Evolutionary conservation across 2,113 vertebrate species (phyloP), one percentile per base, ranked within the genome.

Genomic region (Epinephelus lanceolatus): DNA sequence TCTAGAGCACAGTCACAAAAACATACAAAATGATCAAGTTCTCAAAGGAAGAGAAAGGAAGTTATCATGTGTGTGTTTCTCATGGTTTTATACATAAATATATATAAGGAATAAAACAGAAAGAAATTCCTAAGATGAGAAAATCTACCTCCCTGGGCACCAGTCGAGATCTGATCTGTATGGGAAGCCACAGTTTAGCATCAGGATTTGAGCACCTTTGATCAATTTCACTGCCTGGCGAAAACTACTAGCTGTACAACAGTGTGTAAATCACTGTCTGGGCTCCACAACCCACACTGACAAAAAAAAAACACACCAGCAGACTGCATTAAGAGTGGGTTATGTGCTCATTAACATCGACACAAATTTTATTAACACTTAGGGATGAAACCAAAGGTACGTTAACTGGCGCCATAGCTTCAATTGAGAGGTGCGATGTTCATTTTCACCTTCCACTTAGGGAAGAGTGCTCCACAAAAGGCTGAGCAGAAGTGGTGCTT

Each of bases 401-500:
- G 74, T 85, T 80, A 77, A 82, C 75, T 65, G 71, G 67, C 80
- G 76, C 42, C 42, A 45, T 12, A 45, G 42, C 42, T 45, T 87
- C 85, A 79, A 51, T 47, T 60, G 71, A 86, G 86, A 81, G 72
- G 85, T 90, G 88, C 23, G 30, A 86, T 71, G 80, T 80, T 94
- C 88, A 88, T 92, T 92, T 91, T 87, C 88, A 92, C 91, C 84
- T 90, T 78, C 84, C 88, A 84, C 81, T 92, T 80, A 47, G 30
- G 27, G 37, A 81, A 25, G 71, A 85, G 81, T n/a, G 86, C 68
- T 86, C 69, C 76, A 87, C 80, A 86, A 88, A 77, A 75, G 76
- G 62, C 79, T 63, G 65, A 74, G 71, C 62, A 84, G 67, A 80
- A 87, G 75, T 68, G 88, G 77, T 88, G 91, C 89, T 92, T 82